Evolutionary conservation across 2,113 vertebrate genomes (phyloP), one percentile per base, ranked within the genome.

Genomic region (Prinia subflava): DNA sequence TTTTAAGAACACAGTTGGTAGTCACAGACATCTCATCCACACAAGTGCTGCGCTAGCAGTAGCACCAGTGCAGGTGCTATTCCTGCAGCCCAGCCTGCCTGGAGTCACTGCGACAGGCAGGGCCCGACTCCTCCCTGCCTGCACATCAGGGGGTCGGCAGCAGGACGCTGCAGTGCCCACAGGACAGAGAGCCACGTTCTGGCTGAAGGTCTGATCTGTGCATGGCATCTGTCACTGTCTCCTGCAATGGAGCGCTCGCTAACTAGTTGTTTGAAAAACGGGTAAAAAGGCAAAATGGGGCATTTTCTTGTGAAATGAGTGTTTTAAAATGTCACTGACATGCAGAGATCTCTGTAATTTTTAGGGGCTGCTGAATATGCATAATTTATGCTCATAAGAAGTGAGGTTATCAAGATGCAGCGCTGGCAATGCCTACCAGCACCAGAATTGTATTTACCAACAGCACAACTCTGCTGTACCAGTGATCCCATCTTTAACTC

Each of bases 1-100:
- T 96, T 95, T 94, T 89, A 94, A 74, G 78, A 82, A 64, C 7
- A 5, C 49, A 27, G 75, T n/a, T 77, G 55, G 87, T 33, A 69
- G 76, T 77, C 77, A 67, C 60, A 71, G 57, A 46, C 87, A 53
- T 68, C 70, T 79, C 89, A 44, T 67, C 33, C 41, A 42, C 67
- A 30, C 53, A 28, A 68, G 27, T 46, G 90, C 74, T 50, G 74
- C 0, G 11, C 56, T 46, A 35, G 69, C n/a, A 1, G 33, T 3
- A 83, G 67, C 80, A 59, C 25, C 23, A 33, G 60, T 6, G 20
- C 46, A 10, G 8, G 4, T 6, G 16, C 27, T 35, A 25, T 28
- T 74, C 33, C 67, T 11, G 57, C 35, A 60, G 44, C 25, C 37
- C 4, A 17, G 13, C 41, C 19, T 1, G 4, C 24, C 85, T 2